A percentile compares a stretch with the other conserved stretches of the same genome.
Conservation (phyloP, 2,797 vertebrate species). For the Enteromius mattozi region DNA sequence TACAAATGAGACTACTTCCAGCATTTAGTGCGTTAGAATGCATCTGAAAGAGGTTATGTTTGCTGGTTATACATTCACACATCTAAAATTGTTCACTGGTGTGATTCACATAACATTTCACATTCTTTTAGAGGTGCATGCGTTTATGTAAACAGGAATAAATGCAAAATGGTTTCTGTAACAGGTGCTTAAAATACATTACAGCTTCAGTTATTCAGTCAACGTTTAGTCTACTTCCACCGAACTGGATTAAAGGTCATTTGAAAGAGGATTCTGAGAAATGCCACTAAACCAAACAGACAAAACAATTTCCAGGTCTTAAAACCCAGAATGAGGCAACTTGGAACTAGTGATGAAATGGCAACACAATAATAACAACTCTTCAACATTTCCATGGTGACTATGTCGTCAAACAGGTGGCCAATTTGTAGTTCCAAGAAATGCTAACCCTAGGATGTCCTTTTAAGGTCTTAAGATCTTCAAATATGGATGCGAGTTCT, state of each 20-base stretch:
- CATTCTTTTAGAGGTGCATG: background rate
- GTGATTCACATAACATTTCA: background rate
- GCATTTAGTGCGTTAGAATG: background rate
- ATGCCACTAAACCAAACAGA: background rate
- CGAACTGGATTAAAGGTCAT: constrained; percentile 21
- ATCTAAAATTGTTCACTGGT: background rate
- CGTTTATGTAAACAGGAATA: background rate
- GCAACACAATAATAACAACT: background rate
- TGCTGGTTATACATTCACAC: background rate
- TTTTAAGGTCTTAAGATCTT: background rate
- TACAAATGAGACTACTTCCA: background rate
- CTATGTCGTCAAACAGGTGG: background rate
- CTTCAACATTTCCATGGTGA: background rate
- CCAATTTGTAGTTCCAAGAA: background rate
- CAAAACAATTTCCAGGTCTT: background rate
- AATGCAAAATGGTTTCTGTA: constrained; percentile 2
- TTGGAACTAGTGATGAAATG: background rate
- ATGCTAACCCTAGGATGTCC: background rate
- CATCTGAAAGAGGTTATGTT: background rate
- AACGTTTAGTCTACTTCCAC: background rate
- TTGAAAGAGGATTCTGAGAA: background rate
- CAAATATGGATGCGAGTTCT: background rate
- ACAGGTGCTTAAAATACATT: background rate
- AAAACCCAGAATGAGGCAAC: background rate
- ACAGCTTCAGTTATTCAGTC: background rate